These are phyloP conservation scores for Drosophila parabipectinata DNA, from an alignment of 1,140 invertebrate species.

Conservation along the genomic window DNA sequence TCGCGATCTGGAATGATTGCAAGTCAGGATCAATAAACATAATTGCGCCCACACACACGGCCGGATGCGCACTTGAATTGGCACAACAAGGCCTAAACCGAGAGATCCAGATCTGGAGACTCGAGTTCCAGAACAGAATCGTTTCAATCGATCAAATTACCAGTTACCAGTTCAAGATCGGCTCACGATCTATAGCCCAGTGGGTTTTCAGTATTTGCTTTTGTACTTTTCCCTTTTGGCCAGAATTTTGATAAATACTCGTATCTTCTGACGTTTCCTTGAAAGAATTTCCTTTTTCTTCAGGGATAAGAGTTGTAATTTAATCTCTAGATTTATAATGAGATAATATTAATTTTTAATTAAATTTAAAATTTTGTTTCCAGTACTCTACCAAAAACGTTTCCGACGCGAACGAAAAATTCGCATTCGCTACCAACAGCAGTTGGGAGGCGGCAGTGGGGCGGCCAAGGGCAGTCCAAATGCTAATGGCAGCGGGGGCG, in stretches of 20 bases:
- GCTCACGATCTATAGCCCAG: constrained; percentile 45
- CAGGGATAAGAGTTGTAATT: not conserved
- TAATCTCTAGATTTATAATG: not conserved
- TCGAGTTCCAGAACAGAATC: constrained; percentile 22
- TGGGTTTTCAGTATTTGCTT: constrained; percentile 26
- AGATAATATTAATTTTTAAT: not conserved
- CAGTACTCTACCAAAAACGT: constrained; percentile 94
- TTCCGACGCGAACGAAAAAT: constrained; percentile 93
- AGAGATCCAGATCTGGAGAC: constrained; percentile 11
- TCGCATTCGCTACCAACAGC: constrained; percentile 92
- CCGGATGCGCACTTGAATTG: constrained; percentile 79
- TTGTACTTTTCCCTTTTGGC: not conserved
- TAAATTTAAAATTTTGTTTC: not conserved
- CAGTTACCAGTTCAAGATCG: constrained; percentile 47
- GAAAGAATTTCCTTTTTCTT: constrained; percentile 4
- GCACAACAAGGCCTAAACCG: constrained; percentile 36
- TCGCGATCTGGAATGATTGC: constrained; percentile 50
- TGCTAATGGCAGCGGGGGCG: constrained; percentile 50
- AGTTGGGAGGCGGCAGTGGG: constrained; percentile 87
- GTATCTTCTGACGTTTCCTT: constrained; percentile 27
- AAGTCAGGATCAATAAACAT: constrained; percentile 69
- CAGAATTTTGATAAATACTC: not conserved
- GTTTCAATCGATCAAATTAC: constrained; percentile 57
- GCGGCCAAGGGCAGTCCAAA: constrained; percentile 42
- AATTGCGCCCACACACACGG: constrained; percentile 74